phyloP scores from a whole-genome alignment of 30 jellyfish, hydroid and myxozoan genomes.

The Turritopsis dohrnii region DNA sequence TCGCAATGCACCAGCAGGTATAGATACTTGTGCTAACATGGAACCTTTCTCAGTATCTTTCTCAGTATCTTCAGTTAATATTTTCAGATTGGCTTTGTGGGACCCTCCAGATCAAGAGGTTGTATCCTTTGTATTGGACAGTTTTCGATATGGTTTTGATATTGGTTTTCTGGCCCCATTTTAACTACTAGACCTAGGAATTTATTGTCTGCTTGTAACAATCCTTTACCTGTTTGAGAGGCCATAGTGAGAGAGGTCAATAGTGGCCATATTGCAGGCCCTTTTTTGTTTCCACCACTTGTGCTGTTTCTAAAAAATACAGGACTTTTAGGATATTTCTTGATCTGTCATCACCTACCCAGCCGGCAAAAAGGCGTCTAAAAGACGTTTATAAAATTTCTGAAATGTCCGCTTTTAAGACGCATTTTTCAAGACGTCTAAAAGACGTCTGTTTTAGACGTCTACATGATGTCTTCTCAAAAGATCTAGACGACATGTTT shows the following conservation, averaged over 20 bases:
- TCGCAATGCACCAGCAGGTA: not conserved
- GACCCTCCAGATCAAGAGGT: not conserved
- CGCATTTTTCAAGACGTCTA: too few relatives aligned
- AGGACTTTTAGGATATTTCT: too few relatives aligned
- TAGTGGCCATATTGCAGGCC: not conserved
- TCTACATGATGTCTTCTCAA: too few relatives aligned
- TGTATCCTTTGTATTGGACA: not conserved
- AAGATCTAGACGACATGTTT: too few relatives aligned
- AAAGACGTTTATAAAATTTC: too few relatives aligned
- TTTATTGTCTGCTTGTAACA: not conserved
- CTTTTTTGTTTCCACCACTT: not conserved
- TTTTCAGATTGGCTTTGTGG: not conserved
- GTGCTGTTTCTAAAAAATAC: too few relatives aligned
- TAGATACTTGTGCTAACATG: not conserved
- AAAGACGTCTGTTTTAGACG: too few relatives aligned
- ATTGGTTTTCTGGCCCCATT: not conserved
- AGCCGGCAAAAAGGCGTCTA: too few relatives aligned
- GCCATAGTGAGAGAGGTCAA: not conserved
- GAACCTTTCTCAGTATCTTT: not conserved
- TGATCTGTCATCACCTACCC: too few relatives aligned
- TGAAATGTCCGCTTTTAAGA: too few relatives aligned
- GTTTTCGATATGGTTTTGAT: not conserved
- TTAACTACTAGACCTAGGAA: not conserved
- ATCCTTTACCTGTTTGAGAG: not conserved
- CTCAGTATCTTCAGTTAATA: not conserved